Base-by-base conservation (phyloP, 2,113 vertebrate genomes). In the Neofelis nebulosa region DNA sequence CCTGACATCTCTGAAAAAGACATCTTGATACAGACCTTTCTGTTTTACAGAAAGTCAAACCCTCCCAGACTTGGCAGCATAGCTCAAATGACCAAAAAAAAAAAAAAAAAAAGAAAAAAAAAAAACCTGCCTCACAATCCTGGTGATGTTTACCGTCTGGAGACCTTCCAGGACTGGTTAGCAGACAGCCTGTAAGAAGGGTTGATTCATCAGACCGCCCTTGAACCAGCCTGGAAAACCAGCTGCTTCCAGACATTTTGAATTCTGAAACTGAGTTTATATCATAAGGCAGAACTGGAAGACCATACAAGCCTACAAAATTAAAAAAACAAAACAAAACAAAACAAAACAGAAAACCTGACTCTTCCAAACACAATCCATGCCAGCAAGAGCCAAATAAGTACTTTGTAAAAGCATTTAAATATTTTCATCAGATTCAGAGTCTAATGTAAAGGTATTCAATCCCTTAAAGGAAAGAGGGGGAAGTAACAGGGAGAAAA, bases 241-340 rank as follows among this genome's bases (percentile, higher is more conserved):
- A 16, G 74, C 96, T 79, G 89, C 95, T 95, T 78, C 94, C 96
- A 98, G 97, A 98, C 97, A 97, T 91, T 98, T 97, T 98, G 87
- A 92, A 97, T 98, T 97, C 57, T 96, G 50, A 95, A 97, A 96
- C 65, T 18, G 68, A 95, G 86, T 76, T 93, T 91, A 91, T 73
- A 88, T 96, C 96, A 96, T 16, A 93, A 88, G 88, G 90, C 69
- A 95, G 79, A 95, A 93, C 92, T 93, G 41, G 79, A 89, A 94
- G 88, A 98, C 65, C 86, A 91, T 10, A 92, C 31, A 93, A 95
- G 63, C 78, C 92, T 95, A 86, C 92, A 95, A 97, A 79, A 45
- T 66, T 36, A 7, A 29, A 79, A 74, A 83, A 85, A 73, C 79
- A 83, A 80, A 90, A 45, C 1, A 25, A 88, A 88, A 66, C 19